These are phyloP conservation scores for Calameuta filiformis DNA, from an alignment of 2,888 invertebrate genomes.

Conservation along the genomic window DNA sequence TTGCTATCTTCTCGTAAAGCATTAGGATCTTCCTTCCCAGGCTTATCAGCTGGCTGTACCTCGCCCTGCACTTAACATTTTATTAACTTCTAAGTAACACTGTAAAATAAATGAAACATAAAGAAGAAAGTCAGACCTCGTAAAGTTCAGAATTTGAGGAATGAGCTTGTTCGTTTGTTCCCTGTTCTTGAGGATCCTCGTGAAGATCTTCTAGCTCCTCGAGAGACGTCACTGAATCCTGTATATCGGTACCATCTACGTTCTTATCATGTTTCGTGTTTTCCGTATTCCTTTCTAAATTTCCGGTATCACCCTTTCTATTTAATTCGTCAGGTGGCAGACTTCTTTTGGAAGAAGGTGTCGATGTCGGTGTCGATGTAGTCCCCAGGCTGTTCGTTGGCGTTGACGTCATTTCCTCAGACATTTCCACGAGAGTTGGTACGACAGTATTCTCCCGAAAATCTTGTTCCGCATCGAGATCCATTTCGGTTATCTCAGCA, in stretches of 20 bases:
- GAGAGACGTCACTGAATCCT: neutral
- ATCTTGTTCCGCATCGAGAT: neutral
- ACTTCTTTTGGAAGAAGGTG: neutral
- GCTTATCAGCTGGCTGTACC: neutral
- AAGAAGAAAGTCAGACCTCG: neutral
- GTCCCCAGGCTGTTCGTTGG: neutral
- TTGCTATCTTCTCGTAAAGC: constrained; percentile 2
- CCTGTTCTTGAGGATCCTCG: neutral
- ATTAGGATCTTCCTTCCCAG: neutral
- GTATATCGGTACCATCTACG: neutral
- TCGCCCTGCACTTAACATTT: neutral
- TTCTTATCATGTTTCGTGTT: neutral
- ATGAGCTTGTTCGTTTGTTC: neutral
- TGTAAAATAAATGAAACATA: neutral
- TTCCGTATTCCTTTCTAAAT: neutral
- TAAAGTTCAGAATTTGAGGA: neutral
- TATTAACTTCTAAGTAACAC: neutral
- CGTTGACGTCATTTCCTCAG: neutral
- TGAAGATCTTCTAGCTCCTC: neutral
- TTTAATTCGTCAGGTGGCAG: neutral
- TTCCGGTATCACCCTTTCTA: neutral
- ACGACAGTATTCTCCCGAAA: neutral
- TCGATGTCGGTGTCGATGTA: neutral
- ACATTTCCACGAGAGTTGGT: neutral
- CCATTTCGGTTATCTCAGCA: constrained; percentile 2